Evolutionary conservation across 2,797 vertebrate genomes (phyloP).

Genomic region (Bradypodion ventrale): DNA sequence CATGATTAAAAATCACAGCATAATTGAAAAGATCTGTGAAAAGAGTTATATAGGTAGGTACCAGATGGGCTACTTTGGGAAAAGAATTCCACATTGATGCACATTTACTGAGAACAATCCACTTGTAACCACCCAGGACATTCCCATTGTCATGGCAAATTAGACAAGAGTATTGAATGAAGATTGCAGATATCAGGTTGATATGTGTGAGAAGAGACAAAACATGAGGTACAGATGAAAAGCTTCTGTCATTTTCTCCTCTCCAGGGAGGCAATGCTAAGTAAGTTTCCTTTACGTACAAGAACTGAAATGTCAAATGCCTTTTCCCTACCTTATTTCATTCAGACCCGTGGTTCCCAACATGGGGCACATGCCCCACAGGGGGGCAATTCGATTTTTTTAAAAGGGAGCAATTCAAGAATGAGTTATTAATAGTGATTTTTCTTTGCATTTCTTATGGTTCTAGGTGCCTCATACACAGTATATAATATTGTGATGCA

Average conservation of each 20-base stretch:
- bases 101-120: neutral
- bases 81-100: neutral
- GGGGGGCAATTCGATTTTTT: no score
- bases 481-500: no score
- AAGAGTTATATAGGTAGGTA: neutral
- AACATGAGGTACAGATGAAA: neutral
- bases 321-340: neutral
- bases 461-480: no score
- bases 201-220: neutral
- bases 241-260: neutral
- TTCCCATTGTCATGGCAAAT: neutral
- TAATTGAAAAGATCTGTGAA: neutral
- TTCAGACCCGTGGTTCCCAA: neutral
- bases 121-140: neutral
- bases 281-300: neutral
- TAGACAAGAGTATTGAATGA: neutral
- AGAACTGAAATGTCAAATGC: neutral
- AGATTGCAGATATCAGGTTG: neutral
- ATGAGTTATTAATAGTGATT: no score
- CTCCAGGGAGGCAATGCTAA: neutral
- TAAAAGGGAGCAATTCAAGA: no score
- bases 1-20: neutral
- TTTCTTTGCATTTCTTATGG: no score
- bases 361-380: no score
- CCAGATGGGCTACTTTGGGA: neutral